These are phyloP conservation scores for Gonatopus flavifemur DNA, from an alignment of 1,140 invertebrate species.

Conservation along the genomic window DNA sequence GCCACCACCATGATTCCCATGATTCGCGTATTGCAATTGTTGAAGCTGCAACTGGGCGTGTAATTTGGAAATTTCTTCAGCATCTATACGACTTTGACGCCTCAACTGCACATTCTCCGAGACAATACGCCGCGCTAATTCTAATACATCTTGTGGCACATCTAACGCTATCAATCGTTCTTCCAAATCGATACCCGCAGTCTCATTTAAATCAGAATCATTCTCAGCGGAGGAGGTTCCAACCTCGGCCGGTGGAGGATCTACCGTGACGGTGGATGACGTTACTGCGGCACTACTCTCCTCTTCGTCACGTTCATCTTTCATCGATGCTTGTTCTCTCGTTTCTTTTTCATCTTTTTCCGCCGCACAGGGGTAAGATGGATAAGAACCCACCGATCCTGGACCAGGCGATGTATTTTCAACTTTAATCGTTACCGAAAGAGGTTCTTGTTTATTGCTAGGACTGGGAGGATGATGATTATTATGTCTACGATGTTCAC, in stretches of 20 bases:
- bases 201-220: conserved; percentile 39
- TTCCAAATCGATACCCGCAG: conserved; percentile 32
- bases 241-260: conserved; percentile 19
- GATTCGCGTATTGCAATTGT: conserved; percentile 20
- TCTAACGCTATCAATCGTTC: conserved; percentile 42
- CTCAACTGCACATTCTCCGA: conserved; percentile 40
- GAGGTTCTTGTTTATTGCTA: conserved; percentile 22
- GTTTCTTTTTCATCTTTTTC: conserved; percentile 20
- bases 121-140: conserved; percentile 36
- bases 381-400: conserved; percentile 15
- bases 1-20: conserved; percentile 3
- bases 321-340: conserved; percentile 6
- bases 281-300: conserved; percentile 49
- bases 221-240: conserved; percentile 39
- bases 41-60: conserved; percentile 35
- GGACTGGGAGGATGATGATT: conserved; percentile 30
- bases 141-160: conserved; percentile 44
- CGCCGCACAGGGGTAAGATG: conserved; percentile 11
- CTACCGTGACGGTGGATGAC: conserved; percentile 46
- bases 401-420: conserved; percentile 30
- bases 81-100: conserved; percentile 27
- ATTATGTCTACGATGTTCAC: conserved; percentile 41
- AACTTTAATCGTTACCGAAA: conserved; percentile 18
- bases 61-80: conserved; percentile 39
- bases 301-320: conserved; percentile 39